These are phyloP conservation scores for Nyleta sp. DNA, from an alignment of 2,888 invertebrate genomes.

Conservation along the genomic window DNA sequence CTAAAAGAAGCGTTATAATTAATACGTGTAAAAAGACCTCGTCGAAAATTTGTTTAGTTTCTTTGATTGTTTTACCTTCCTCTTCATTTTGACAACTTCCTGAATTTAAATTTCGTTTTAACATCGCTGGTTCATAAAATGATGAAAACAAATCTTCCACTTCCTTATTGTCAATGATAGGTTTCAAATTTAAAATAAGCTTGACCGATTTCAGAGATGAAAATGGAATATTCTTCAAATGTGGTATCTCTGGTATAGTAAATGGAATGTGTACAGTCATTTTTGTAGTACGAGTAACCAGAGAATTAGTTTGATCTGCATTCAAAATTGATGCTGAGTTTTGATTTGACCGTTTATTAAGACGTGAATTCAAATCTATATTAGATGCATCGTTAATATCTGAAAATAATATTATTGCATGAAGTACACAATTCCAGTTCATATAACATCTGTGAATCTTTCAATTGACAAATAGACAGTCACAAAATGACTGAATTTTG, in stretches of 20 bases:
- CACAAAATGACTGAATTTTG: too few relatives aligned
- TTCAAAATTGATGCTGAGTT: slow-evolving; percentile 29
- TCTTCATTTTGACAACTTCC: not conserved
- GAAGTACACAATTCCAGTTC: too few relatives aligned
- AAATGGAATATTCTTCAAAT: slow-evolving; percentile 59
- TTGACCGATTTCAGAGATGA: slow-evolving; percentile 70
- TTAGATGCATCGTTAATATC: slow-evolving; percentile 23
- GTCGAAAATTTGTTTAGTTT: too few relatives aligned
- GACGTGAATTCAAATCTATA: slow-evolving; percentile 40
- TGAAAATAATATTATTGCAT: slow-evolving; percentile 5
- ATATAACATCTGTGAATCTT: too few relatives aligned
- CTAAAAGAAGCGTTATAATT: not conserved
- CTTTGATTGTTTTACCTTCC: not conserved
- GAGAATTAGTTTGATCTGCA: slow-evolving; percentile 47
- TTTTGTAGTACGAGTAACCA: slow-evolving; percentile 66
- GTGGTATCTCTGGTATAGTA: slow-evolving; percentile 49
- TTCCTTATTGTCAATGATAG: slow-evolving; percentile 38
- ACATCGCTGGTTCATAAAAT: slow-evolving; percentile 33
- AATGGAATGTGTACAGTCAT: slow-evolving; percentile 66
- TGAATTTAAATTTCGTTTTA: not conserved
- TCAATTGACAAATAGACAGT: too few relatives aligned
- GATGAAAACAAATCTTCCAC: slow-evolving; percentile 53
- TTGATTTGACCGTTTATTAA: slow-evolving; percentile 12
- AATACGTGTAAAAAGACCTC: too few relatives aligned
- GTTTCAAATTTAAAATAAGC: slow-evolving; percentile 69